Percentiles rank a stretch among this genome's conserved stretches.
phyloP scores from a whole-genome alignment of 1,140 invertebrate species.

The Drosophila murphyi region DNA sequence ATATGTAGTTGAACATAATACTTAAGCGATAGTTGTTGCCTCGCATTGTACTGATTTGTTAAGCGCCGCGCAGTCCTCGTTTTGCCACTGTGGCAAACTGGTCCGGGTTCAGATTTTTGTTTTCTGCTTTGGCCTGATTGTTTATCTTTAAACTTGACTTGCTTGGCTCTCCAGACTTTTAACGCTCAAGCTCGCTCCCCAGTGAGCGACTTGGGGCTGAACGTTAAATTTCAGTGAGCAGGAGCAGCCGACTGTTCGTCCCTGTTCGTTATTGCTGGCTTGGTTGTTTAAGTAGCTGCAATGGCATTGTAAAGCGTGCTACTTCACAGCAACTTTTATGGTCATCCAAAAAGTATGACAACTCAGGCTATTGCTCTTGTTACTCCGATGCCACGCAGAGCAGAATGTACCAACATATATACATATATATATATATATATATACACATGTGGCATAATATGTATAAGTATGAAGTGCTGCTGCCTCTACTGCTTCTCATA shows the following conservation, averaged over 20 bases:
- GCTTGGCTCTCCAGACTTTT: constrained; percentile 71
- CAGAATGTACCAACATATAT: constrained; percentile 13
- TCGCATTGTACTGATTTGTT: not conserved
- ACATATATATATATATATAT: constrained; percentile 14
- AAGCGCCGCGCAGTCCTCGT: not conserved
- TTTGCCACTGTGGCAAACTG: constrained; percentile 7
- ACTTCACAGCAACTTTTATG: constrained; percentile 81
- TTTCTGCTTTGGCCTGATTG: constrained; percentile 46
- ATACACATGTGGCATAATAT: constrained; percentile 52
- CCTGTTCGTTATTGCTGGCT: constrained; percentile 23
- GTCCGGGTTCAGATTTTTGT: not conserved
- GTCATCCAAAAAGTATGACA: constrained; percentile 83
- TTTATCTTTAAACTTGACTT: constrained; percentile 75
- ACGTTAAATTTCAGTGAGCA: constrained; percentile 60
- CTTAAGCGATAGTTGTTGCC: not conserved
- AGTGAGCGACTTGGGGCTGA: constrained; percentile 60
- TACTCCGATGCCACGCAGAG: constrained; percentile 35
- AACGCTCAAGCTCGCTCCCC: constrained; percentile 52
- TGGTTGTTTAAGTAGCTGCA: constrained; percentile 49
- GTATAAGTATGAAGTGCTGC: constrained; percentile 57
- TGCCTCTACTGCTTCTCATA: constrained; percentile 37
- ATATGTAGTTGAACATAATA: not conserved
- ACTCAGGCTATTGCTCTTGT: constrained; percentile 74
- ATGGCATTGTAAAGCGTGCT: constrained; percentile 65
- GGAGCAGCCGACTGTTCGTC: constrained; percentile 5